Evolutionary conservation across 1,140 invertebrate genomes (phyloP).

Genomic region (Campoletis sonorensis): DNA sequence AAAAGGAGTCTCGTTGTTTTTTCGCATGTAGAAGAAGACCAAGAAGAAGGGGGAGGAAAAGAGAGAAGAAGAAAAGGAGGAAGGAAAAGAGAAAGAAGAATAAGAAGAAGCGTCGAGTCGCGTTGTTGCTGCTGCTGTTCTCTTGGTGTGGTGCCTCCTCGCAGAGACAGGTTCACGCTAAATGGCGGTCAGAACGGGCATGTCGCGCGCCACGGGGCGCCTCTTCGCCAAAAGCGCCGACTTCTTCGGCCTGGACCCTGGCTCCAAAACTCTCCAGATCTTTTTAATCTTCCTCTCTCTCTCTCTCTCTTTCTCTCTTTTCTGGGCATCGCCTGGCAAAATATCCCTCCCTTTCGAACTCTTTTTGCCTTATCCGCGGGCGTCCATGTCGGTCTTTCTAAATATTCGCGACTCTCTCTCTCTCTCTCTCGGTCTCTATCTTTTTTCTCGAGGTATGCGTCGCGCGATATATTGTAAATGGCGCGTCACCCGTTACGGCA

Average conservation of each 20-base stretch:
- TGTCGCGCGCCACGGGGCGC: constrained; percentile 69
- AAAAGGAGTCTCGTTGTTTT: not conserved
- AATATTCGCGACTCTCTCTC: not conserved
- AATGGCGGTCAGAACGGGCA: constrained; percentile 68
- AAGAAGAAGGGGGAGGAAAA: not conserved
- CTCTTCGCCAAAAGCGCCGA: constrained; percentile 66
- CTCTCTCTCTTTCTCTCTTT: constrained; percentile 46
- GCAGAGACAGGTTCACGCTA: constrained; percentile 68
- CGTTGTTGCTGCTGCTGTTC: constrained; percentile 36
- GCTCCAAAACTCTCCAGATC: constrained; percentile 45
- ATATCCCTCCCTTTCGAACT: constrained; percentile 48
- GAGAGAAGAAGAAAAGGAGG: not conserved
- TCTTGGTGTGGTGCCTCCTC: constrained; percentile 29
- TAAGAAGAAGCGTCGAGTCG: constrained; percentile 51
- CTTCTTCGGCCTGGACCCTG: constrained; percentile 29
- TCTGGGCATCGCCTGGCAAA: constrained; percentile 47
- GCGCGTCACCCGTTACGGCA: constrained; percentile 58
- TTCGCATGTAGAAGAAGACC: constrained; percentile 14
- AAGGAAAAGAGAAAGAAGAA: not conserved
- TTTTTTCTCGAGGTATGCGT: constrained; percentile 31
- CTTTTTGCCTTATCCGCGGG: constrained; percentile 53
- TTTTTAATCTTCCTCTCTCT: constrained; percentile 47
- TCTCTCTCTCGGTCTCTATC: not conserved
- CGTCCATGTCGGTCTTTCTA: constrained; percentile 13
- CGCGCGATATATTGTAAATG: constrained; percentile 58